phyloP scores from a whole-genome alignment of 2,888 invertebrate species.

The Drosophila flavopinicola region DNA sequence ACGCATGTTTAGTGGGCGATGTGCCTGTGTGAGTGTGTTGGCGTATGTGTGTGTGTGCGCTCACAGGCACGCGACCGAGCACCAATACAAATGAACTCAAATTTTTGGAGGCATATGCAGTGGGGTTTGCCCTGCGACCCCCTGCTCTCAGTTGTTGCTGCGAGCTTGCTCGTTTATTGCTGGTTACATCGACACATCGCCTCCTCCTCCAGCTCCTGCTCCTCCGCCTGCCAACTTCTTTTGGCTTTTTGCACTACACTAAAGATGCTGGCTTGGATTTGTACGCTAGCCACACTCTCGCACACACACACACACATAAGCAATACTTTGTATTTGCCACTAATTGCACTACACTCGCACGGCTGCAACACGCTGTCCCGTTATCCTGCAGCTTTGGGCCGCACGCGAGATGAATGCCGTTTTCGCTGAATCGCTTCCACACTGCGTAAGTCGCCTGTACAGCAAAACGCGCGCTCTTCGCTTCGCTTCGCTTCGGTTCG shows the following conservation, averaged over 20 bases:
- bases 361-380: constrained; percentile 10
- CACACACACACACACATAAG: constrained; percentile 1
- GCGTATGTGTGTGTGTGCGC: constrained; percentile 25
- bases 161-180: constrained; percentile 29
- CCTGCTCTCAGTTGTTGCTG: constrained; percentile 26
- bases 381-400: constrained; percentile 39
- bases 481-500: constrained; percentile 16
- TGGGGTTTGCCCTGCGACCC: constrained; percentile 24
- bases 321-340: constrained; percentile 16
- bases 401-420: constrained; percentile 65
- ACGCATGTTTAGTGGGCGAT: constrained; percentile 42
- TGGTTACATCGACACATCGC: constrained; percentile 54
- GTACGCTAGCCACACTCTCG: constrained; percentile 14
- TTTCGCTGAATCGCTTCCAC: constrained; percentile 27
- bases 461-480: constrained; percentile 28
- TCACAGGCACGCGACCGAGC: constrained; percentile 41
- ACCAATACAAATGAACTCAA: constrained; percentile 45
- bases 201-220: constrained; percentile 8
- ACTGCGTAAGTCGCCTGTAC: constrained; percentile 36
- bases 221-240: constrained; percentile 1
- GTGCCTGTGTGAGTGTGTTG: constrained; percentile 16
- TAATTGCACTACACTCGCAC: constrained; percentile 33
- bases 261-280: constrained; percentile 35
- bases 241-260: constrained; percentile 2
- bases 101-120: constrained; percentile 45